Conservation (phyloP, 2,888 invertebrate species). For the Exocentrus adspersus region DNA sequence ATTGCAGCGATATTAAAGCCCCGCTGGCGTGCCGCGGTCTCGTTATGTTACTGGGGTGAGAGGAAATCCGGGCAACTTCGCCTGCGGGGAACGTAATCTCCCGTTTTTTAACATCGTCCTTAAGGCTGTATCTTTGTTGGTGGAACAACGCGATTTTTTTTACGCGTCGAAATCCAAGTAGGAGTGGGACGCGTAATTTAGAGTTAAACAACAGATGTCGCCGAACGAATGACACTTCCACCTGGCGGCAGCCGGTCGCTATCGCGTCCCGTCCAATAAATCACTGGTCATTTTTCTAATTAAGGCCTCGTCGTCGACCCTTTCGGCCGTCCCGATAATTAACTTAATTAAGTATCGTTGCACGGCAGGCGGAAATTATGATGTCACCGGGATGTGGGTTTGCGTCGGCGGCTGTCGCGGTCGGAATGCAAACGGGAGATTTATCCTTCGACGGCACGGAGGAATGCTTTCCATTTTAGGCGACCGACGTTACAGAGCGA, state of each 20-base stretch:
- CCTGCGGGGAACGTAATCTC: no score
- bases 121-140: no score
- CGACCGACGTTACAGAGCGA: neutral
- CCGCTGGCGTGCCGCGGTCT: slow-evolving; percentile 14
- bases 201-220: no score
- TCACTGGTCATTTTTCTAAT: neutral
- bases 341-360: slow-evolving; percentile 4
- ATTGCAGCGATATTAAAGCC: slow-evolving; percentile 39
- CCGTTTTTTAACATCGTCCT: no score
- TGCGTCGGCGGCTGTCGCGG: neutral
- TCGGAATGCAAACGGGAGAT: neutral
- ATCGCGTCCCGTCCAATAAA: neutral
- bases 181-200: no score
- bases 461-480: neutral
- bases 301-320: neutral
- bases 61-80: no score
- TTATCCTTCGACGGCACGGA: neutral
- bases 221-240: no score
- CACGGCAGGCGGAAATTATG: slow-evolving; percentile 4
- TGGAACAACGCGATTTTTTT: no score
- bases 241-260: neutral
- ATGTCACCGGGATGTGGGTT: neutral
- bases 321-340: slow-evolving; percentile 9
- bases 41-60: neutral
- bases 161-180: no score